Percentiles rank a stretch among this genome's conserved stretches.
phyloP scores from a whole-genome alignment of 2,888 invertebrate genomes.

The Leptothorax acervorum region DNA sequence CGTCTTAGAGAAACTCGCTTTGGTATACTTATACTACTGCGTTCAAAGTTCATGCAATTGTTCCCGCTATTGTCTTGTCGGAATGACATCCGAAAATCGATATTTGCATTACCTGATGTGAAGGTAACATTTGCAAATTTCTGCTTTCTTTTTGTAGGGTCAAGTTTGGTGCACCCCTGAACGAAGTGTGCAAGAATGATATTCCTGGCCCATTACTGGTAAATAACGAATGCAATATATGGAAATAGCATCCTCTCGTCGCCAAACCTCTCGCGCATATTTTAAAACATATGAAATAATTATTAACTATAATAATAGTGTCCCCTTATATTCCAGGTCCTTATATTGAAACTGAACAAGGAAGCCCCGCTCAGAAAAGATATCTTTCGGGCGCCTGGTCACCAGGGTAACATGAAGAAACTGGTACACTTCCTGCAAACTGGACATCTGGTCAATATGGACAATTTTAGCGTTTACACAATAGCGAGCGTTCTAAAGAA shows the following conservation, averaged over 20 bases:
- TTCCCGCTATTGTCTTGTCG: neutral
- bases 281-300: neutral
- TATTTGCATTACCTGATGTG: no score
- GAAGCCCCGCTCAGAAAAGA: slow-evolving; percentile 97
- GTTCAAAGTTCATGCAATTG: neutral
- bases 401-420: slow-evolving; percentile 97
- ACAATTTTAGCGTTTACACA: slow-evolving; percentile 98
- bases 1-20: slow-evolving; percentile 8
- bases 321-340: slow-evolving; percentile 87
- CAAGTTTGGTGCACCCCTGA: slow-evolving; percentile 96
- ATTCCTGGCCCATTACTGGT: slow-evolving; percentile 97
- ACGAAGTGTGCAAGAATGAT: slow-evolving; percentile 97
- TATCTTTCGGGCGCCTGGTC: slow-evolving; percentile 97
- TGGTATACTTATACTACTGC: neutral
- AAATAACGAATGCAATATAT: slow-evolving; percentile 84
- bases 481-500: slow-evolving; percentile 99
- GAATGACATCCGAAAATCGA: neutral
- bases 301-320: neutral
- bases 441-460: slow-evolving; percentile 95
- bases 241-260: neutral
- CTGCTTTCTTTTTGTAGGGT: slow-evolving; percentile 87
- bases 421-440: slow-evolving; percentile 96
- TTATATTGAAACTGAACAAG: slow-evolving; percentile 97
- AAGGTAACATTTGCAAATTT: neutral
- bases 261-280: neutral